Base-by-base conservation (phyloP, 2,888 invertebrate species). In the Andrena marginata region DNA sequence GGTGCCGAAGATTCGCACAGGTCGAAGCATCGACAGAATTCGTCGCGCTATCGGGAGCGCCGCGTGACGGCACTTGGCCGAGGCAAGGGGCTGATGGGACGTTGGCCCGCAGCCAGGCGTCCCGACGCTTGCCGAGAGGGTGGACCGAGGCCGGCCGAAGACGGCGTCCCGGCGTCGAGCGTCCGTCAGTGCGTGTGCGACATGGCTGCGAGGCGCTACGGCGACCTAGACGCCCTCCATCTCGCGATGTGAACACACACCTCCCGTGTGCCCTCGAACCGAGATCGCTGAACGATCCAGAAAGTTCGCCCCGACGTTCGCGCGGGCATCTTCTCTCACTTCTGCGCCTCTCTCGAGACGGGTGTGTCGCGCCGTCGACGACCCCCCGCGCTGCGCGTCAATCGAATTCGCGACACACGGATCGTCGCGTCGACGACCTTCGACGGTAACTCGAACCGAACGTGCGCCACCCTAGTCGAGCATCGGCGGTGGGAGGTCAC, bases 101-200 rank as follows among this genome's bases (percentile, higher is more conserved):
- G 78, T 92, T 93, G 92, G 92, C 92, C 69, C 79, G 74, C 67
- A 83, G 92, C 91, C 92, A 92, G 91, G 92, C 92, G 89, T 89
- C 89, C 91, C 93, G 94, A 93, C 90, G 90, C 90, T 90, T 86
- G 77, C 92, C 93, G 93, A 93, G 91, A 93, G 93, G 92, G 92
- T 92, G 90, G 90, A 89, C 91, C 93, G 94, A 94, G 86, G 85
- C 82, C 89, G 87, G 82, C 92, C 93, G 93, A 93, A 92, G 91
- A 90, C 91, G 90, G 94, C 94, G 94, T 94, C 94, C 93, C 93
- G 94, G 94, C 93, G 93, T 92, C 92, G 93, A 91, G 91, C 91
- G 91, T 92, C 92, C 93, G 94, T 93, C 93, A 94, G 94, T 94
- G 93, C 93, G 93, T 90, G 92, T 92, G 93, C 92, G 93, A 94